Conservation (phyloP, 2,888 invertebrate genomes). For the Folsomia candida region DNA sequence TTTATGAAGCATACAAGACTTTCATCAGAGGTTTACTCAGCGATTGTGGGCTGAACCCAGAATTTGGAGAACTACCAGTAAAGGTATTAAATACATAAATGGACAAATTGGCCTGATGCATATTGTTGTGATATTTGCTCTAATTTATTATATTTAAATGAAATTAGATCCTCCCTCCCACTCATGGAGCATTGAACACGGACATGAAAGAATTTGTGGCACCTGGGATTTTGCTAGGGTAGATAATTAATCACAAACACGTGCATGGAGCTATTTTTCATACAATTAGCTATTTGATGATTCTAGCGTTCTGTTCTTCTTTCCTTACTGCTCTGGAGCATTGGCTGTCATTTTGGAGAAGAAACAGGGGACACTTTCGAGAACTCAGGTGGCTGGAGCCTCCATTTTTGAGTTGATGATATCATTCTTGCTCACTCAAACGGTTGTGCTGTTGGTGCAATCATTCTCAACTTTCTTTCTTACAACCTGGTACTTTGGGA, state of each 20-base stretch:
- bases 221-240: constrained; percentile 63
- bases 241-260: background rate
- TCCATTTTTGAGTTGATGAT: constrained; percentile 33
- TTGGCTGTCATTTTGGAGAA: constrained; percentile 34
- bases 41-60: constrained; percentile 30
- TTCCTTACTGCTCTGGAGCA: constrained; percentile 31
- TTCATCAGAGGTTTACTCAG: constrained; percentile 27
- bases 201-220: constrained; percentile 96
- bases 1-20: constrained; percentile 31
- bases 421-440: constrained; percentile 31
- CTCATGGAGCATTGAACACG: constrained; percentile 82
- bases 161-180: constrained; percentile 60
- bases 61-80: constrained; percentile 36
- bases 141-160: background rate
- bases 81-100: constrained; percentile 18
- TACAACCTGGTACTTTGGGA: constrained; percentile 32
- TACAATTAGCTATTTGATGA: background rate
- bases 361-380: constrained; percentile 32
- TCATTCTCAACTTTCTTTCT: constrained; percentile 36
- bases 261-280: background rate
- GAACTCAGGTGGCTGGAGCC: constrained; percentile 32
- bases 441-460: constrained; percentile 34
- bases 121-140: background rate
- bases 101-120: background rate
- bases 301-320: constrained; percentile 33